phyloP scores from a whole-genome alignment of 2,113 vertebrate genomes.

The Rattus norvegicus region DNA sequence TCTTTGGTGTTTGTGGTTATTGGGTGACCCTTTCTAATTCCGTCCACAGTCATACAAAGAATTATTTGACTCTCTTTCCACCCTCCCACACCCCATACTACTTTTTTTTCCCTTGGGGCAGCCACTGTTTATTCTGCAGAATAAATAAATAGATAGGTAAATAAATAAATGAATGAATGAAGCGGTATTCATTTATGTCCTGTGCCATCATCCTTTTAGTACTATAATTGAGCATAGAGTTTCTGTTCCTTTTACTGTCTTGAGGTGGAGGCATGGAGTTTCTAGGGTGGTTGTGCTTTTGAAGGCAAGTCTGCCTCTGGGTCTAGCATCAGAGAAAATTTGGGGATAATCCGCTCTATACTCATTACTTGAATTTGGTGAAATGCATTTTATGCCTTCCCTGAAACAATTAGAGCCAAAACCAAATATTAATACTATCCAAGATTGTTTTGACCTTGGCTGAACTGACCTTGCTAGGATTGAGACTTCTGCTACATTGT shows the following conservation, averaged over 20 bases:
- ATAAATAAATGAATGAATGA: too few relatives aligned
- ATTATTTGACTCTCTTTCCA: background rate
- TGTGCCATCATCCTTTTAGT: background rate
- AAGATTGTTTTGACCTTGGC: background rate
- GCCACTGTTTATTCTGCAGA: background rate
- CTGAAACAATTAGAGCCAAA: conserved; percentile 17
- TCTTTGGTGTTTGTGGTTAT: background rate
- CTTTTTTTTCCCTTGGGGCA: background rate
- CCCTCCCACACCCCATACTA: too few relatives aligned
- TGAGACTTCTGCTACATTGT: conserved; percentile 19
- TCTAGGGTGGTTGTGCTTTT: background rate
- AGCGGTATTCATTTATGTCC: background rate
- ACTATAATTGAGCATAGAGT: background rate
- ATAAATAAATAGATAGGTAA: too few relatives aligned
- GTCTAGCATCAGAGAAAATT: background rate
- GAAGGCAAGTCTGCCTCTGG: background rate
- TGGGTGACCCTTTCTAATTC: background rate
- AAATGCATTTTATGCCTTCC: conserved; percentile 8
- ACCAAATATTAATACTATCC: background rate
- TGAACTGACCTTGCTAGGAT: background rate
- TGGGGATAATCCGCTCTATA: conserved; percentile 12
- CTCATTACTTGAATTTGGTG: background rate
- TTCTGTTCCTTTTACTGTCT: background rate
- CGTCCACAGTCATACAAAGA: background rate
- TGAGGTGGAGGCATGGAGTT: background rate